A percentile compares a stretch with the other conserved stretches of the same genome.
phyloP scores from a whole-genome alignment of 2,888 invertebrate species.

The Tricholauxania praeusta region DNA sequence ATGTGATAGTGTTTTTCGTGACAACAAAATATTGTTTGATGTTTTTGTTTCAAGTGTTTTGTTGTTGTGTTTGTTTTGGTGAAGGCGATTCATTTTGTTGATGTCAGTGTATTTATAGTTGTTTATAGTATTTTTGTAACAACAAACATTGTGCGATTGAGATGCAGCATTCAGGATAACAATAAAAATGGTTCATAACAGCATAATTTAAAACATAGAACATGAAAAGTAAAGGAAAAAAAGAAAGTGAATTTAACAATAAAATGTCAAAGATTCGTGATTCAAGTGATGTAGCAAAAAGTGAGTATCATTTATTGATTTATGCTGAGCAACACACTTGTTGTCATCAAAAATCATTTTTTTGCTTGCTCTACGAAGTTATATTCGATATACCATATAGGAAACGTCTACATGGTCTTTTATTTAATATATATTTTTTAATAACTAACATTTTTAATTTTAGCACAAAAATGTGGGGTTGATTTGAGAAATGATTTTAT shows the following conservation, averaged over 20 bases:
- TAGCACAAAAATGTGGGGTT: too few relatives aligned
- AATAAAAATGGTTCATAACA: conserved; percentile 2
- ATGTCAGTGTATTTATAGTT: conserved; percentile 33
- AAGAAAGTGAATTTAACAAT: conserved; percentile 44
- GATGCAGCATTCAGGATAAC: conserved; percentile 6
- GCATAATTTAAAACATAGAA: conserved; percentile 15
- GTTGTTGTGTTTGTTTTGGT: conserved; percentile 48
- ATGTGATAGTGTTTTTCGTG: conserved; percentile 43
- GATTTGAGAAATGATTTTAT: too few relatives aligned
- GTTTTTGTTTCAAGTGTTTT: conserved; percentile 46
- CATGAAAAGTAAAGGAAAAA: conserved; percentile 49
- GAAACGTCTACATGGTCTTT: too few relatives aligned
- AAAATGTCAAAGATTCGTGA: conserved; percentile 27
- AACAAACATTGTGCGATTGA: background rate
- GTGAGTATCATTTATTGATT: too few relatives aligned
- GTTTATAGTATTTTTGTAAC: conserved; percentile 26
- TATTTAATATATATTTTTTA: conserved; percentile 18
- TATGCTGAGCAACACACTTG: too few relatives aligned
- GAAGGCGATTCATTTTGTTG: conserved; percentile 44
- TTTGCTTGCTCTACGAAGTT: too few relatives aligned
- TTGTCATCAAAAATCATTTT: too few relatives aligned
- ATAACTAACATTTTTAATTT: too few relatives aligned
- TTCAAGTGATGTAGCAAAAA: too few relatives aligned
- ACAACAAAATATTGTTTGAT: conserved; percentile 23
- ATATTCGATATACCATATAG: too few relatives aligned